phyloP scores from a whole-genome alignment of 2,888 invertebrate species.

The Drosophila mimetica region DNA sequence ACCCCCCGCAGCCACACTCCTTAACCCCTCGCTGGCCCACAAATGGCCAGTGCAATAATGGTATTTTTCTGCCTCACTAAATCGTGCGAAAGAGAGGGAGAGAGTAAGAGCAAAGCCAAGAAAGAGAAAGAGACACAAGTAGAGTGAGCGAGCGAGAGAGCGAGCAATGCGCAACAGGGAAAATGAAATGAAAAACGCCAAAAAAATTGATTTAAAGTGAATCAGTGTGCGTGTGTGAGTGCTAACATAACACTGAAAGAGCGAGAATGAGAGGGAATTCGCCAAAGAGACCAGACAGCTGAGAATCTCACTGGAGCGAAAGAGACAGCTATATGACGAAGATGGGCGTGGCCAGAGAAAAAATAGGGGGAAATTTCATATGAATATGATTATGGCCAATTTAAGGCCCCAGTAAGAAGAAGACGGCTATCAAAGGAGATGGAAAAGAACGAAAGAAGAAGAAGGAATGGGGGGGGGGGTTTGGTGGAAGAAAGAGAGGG shows the following conservation, averaged over 20 bases:
- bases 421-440: slow-evolving; percentile 15
- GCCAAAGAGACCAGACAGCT: background rate
- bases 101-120: background rate
- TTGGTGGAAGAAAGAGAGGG: background rate
- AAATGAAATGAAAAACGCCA: slow-evolving; percentile 79
- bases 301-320: background rate
- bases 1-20: slow-evolving; percentile 1
- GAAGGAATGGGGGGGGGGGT: slow-evolving; percentile 12
- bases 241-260: background rate
- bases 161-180: slow-evolving; percentile 70
- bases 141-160: slow-evolving; percentile 5
- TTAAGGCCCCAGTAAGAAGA: slow-evolving; percentile 40
- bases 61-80: slow-evolving; percentile 74
- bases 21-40: slow-evolving; percentile 11
- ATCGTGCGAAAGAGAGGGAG: slow-evolving; percentile 17
- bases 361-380: slow-evolving; percentile 78
- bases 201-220: slow-evolving; percentile 80
- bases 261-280: slow-evolving; percentile 12
- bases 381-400: slow-evolving; percentile 70
- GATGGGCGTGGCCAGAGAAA: slow-evolving; percentile 60
- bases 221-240: slow-evolving; percentile 44
- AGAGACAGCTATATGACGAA: slow-evolving; percentile 39
- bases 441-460: slow-evolving; percentile 11
- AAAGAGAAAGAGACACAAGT: slow-evolving; percentile 16
- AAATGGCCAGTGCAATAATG: slow-evolving; percentile 59